phyloP scores from a whole-genome alignment of 2,888 invertebrate genomes.

The Neoaliturus tenellus region DNA sequence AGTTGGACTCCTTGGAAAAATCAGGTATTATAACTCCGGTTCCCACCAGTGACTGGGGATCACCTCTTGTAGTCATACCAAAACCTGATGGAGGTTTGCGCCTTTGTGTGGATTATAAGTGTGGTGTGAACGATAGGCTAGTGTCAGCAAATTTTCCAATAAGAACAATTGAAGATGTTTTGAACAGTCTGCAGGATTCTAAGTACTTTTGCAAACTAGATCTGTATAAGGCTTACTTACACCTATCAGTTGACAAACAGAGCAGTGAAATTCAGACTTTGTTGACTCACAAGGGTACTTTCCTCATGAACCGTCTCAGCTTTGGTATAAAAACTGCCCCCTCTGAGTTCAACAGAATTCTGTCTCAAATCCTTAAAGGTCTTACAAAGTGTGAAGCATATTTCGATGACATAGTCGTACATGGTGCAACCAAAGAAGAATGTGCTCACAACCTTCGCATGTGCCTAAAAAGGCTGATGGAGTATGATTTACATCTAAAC shows the following conservation, averaged over 20 bases:
- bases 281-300: slow-evolving; percentile 42
- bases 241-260: slow-evolving; percentile 57
- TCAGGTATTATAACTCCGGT: slow-evolving; percentile 39
- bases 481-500: too few relatives aligned
- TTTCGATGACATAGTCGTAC: slow-evolving; percentile 65
- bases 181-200: slow-evolving; percentile 55
- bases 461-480: too few relatives aligned
- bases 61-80: slow-evolving; percentile 59
- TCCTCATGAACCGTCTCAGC: neutral
- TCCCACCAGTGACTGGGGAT: slow-evolving; percentile 56
- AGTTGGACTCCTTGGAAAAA: slow-evolving; percentile 47
- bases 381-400: slow-evolving; percentile 55
- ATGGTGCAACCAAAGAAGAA: too few relatives aligned
- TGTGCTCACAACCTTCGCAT: too few relatives aligned
- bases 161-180: slow-evolving; percentile 57
- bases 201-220: slow-evolving; percentile 60
- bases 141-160: slow-evolving; percentile 62
- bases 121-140: slow-evolving; percentile 64
- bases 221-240: slow-evolving; percentile 61
- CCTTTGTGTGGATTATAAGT: slow-evolving; percentile 63
- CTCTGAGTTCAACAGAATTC: slow-evolving; percentile 57
- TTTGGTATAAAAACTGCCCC: slow-evolving; percentile 59
- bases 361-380: slow-evolving; percentile 54
- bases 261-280: slow-evolving; percentile 33
- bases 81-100: slow-evolving; percentile 61